Evolutionary conservation across 2,888 invertebrate species (phyloP), one percentile per base, ranked within the genome.

Genomic region (Halictus ligatus): DNA sequence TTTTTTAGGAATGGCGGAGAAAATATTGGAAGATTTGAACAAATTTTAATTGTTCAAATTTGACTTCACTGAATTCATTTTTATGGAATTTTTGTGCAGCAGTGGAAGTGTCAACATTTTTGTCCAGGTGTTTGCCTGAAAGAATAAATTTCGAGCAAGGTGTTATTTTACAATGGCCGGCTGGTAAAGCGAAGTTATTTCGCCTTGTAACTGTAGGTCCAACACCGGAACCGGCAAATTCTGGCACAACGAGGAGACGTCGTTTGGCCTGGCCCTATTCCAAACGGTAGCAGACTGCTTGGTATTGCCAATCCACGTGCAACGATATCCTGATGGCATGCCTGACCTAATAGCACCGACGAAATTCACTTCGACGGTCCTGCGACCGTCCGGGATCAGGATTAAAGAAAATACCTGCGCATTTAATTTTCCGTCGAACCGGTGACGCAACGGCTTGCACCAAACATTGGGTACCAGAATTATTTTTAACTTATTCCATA

Each of bases 191-290:
- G 29, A 40, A 76, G 64, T 67, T 74, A 60, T 74, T 80, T 79
- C 43, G 69, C 67, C 13, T 43, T 25, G 72, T 50, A 76, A 78
- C 58, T 8, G 73, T 50, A 75, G 75, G 58, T 67, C 69, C 67
- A 35, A 43, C 75, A 69, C 54, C n/a, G 48, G 69, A 50, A 74
- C 78, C 80, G 81, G 77, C 75, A 83, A 85, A 88, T 88, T 92
- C 91, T 93, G 92, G 92, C 91, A 89, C 89, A 81, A 86, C 86
- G 71, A 79, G 84, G 69, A 75, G 87, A 90, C 88, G 87, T 87
- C 88, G 87, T 88, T 84, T 48, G 84, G 64, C 86, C 87, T 94
- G 94, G 94, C 93, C 81, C 58, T 69, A 78, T 75, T 92, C 94
- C 94, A 93, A 93, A 89, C 89, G 83, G 83, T 84, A 74, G 79